Percentiles rank a stretch among this genome's conserved stretches.
Conservation (phyloP, 1,140 invertebrate genomes). For the Drosophila persimilis region DNA sequence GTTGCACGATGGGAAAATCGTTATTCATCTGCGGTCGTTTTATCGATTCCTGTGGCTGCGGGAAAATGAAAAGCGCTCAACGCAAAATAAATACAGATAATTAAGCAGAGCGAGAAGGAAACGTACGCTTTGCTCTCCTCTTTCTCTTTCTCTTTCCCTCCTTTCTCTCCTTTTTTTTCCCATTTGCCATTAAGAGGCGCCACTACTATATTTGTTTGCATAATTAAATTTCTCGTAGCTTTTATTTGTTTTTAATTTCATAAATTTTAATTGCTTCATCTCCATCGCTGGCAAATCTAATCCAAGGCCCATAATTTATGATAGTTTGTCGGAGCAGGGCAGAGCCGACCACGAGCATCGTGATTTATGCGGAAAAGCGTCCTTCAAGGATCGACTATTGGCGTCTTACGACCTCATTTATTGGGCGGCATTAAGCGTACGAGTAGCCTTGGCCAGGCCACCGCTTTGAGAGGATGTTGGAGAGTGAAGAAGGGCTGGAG, state of each 20-base stretch:
- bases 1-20: slow-evolving; percentile 10
- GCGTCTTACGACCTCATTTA: no score
- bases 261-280: slow-evolving; percentile 66
- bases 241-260: slow-evolving; percentile 67
- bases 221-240: slow-evolving; percentile 56
- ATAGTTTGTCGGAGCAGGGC: neutral
- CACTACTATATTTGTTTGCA: slow-evolving; percentile 4
- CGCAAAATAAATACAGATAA: slow-evolving; percentile 41
- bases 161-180: no score
- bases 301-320: slow-evolving; percentile 34
- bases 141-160: slow-evolving; percentile 12
- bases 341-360: slow-evolving; percentile 22
- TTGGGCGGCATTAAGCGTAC: no score
- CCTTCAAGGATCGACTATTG: neutral
- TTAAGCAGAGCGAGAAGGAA: slow-evolving; percentile 20
- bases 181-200: slow-evolving; percentile 29
- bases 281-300: slow-evolving; percentile 39
- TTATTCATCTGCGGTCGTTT: slow-evolving; percentile 42
- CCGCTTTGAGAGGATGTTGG: no score
- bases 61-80: slow-evolving; percentile 7
- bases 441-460: no score
- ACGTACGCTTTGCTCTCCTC: slow-evolving; percentile 32
- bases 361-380: neutral
- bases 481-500: no score
- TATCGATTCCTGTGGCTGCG: slow-evolving; percentile 39